phyloP scores from a whole-genome alignment of 2,888 invertebrate species.

The Syrphus vitripennis region DNA sequence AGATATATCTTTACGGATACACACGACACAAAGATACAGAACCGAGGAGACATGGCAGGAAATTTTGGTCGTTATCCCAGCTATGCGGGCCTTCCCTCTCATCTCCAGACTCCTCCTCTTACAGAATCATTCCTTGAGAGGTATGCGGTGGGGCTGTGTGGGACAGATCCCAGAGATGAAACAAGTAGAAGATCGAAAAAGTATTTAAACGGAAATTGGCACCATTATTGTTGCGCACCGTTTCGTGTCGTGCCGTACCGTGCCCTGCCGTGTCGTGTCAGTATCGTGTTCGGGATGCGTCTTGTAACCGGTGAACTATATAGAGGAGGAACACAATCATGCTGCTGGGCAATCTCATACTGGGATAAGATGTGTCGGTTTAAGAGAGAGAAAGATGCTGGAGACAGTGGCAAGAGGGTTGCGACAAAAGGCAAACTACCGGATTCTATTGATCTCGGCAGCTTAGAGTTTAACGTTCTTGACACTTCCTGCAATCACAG shows the following conservation, averaged over 20 bases:
- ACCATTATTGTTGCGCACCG: constrained; percentile 71
- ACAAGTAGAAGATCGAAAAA: constrained; percentile 64
- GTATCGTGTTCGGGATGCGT: constrained; percentile 39
- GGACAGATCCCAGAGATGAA: constrained; percentile 25
- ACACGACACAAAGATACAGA: neutral
- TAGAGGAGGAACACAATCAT: constrained; percentile 29
- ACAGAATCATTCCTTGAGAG: neutral
- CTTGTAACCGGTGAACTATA: constrained; percentile 60
- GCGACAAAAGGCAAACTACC: constrained; percentile 60
- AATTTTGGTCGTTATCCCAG: constrained; percentile 68
- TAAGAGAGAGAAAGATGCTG: neutral
- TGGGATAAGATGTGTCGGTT: neutral
- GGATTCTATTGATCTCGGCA: constrained; percentile 61
- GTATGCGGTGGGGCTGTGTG: neutral
- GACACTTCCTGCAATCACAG: constrained; percentile 71
- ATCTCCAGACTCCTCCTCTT: neutral
- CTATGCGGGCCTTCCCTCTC: constrained; percentile 50
- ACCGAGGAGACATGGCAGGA: constrained; percentile 27
- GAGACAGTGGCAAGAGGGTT: neutral
- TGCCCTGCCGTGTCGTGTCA: constrained; percentile 53
- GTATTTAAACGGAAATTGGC: constrained; percentile 72
- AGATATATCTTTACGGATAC: neutral
- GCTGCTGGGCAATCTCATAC: constrained; percentile 60
- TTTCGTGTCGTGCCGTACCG: constrained; percentile 63
- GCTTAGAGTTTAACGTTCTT: constrained; percentile 65